Base-by-base conservation (phyloP, 1,140 invertebrate genomes). In the Orius laevigatus region DNA sequence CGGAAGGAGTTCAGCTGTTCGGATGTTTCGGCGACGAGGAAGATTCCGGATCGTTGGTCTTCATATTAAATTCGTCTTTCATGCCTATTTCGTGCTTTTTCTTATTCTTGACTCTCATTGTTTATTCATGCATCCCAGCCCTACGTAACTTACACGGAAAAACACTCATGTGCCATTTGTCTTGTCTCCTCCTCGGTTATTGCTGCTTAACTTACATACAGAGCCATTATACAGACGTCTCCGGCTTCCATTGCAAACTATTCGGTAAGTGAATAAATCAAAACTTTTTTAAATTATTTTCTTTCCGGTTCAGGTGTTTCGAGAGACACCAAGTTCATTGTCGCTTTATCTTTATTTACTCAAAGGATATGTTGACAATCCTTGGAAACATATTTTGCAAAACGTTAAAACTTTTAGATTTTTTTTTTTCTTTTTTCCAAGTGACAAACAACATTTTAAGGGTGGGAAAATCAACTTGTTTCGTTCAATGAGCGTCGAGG, bases 61-160 rank as follows among this genome's bases (percentile, higher is more conserved):
- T 48, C 10, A 20, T 40, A 10, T 38, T 51, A 14, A 47, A 40
- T 19, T 56, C 63, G 0, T 51, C 60, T 46, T 60, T 60, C 11
- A 52, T 67, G 10, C 46, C 68, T 1, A 66, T 75, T 45, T 76
- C 73, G 0, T 70, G 70, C 39, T 61, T 71, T 9, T 81, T 78
- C 53, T 64, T 80, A 35, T 57, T 73, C 5, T 55, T 74, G 6
- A 82, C 79, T 0, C 60, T 81, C 36, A 8, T 75, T 42, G 75
- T 81, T 12, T 82, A 81, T 59, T 59, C 65, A n/a, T 68, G 64
- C 2, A 62, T 81, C 19, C 74, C 77, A 0, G 63, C 67, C 12
- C 62, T 80, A 16, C 65, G 72, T 25, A 82, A 81, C 63, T 66
- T 81, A 12, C 78, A 81, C 38, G 79, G 79, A 0, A 73, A 75